Base-by-base conservation (phyloP, 2,888 invertebrate species). In the Loripinus fragilis region DNA sequence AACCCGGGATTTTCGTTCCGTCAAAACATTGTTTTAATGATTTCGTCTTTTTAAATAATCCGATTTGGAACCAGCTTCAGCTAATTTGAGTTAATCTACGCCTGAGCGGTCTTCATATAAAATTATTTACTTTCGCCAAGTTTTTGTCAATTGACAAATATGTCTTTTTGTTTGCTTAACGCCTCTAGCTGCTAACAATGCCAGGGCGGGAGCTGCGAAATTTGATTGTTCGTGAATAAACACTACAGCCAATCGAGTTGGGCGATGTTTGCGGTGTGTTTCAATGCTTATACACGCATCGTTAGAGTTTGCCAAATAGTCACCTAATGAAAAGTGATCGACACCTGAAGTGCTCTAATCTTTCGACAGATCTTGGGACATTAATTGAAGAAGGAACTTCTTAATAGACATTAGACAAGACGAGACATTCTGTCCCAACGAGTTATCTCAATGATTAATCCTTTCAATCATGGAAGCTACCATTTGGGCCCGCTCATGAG, bases 41-140 rank as follows among this genome's bases (percentile, higher is more conserved):
- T 72, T 79, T 80, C 72, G 78, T 33, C 72, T 69, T 42, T 74
- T 41, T 55, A 8, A 5, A 15, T 73, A 78, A 83, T 83, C 83
- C 80, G 83, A 83, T 83, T 83, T 76, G 20, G 28, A 23, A 72
- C n/a, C 52, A 72, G 74, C 70, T 67, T 72, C 65, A 68, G 66
- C 78, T 81, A 64, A 80, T 80, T 80, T 80, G 76, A 48, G 41
- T 38, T 72, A 70, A 48, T 74, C 67, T 78, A 45, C 55, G 28
- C 74, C 60, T 67, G 52, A 55, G 33, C 45, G 48, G 74, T 71
- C 78, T 66, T 74, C 55, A 74, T 74, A 74, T 74, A 71, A 71
- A 71, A 74, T 74, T 78, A 74, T 71, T 67, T 74, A 66, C 35
- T 74, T 60, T 60, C 23, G 41, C 10, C 30, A 20, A 8, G 35